Evolutionary conservation across 2,888 invertebrate species (phyloP).

Genomic region (Tromatobia lineatoria): DNA sequence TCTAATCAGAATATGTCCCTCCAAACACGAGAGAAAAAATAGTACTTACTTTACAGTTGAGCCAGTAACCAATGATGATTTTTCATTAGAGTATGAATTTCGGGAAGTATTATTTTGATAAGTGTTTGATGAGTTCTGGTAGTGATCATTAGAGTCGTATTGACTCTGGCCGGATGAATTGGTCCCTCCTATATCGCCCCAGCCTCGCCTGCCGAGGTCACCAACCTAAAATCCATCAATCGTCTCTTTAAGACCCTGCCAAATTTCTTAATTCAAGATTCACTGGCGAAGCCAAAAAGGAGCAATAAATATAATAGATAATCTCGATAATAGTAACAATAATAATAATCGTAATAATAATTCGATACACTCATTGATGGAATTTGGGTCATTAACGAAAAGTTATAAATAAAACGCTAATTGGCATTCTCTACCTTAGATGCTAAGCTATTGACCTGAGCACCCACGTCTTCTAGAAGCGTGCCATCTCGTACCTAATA

Average conservation of each 20-base stretch:
- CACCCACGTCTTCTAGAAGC: constrained; percentile 89
- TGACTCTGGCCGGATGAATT: constrained; percentile 85
- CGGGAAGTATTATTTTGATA: constrained; percentile 78
- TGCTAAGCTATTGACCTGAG: constrained; percentile 89
- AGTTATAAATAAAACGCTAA: constrained; percentile 49
- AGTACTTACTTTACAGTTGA: constrained; percentile 77
- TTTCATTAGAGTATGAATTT: constrained; percentile 79
- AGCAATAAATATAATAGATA: neutral
- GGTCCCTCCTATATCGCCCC: constrained; percentile 88
- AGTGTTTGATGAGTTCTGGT: constrained; percentile 79
- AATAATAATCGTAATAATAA: neutral
- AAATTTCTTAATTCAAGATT: neutral
- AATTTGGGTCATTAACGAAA: constrained; percentile 44
- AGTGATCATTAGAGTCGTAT: constrained; percentile 78
- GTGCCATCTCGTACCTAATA: constrained; percentile 90
- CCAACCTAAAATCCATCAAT: constrained; percentile 86
- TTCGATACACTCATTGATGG: neutral
- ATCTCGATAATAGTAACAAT: neutral
- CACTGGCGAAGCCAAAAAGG: neutral
- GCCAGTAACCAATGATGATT: constrained; percentile 80
- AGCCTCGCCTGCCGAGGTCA: constrained; percentile 90
- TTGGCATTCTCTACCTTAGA: constrained; percentile 87
- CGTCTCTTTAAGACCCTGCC: neutral
- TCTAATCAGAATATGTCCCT: constrained; percentile 5
- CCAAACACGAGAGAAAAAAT: constrained; percentile 5